Conservation (phyloP, 2,113 vertebrate genomes). For the Equus quagga region DNA sequence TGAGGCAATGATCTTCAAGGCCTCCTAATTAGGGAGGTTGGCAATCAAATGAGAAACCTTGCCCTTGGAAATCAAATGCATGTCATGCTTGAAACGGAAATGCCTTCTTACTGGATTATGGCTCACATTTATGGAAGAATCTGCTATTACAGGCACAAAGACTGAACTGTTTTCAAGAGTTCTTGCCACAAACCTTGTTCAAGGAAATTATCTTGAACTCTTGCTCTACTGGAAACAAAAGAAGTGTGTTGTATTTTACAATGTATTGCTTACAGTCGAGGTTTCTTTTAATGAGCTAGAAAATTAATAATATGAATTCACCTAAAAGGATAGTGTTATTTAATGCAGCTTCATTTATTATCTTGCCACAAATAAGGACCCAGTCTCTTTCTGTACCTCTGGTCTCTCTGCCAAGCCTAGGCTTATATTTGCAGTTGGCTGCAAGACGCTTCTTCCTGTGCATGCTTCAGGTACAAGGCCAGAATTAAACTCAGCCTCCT, state of each 20-base stretch:
- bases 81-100: constrained; percentile 70
- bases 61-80: constrained; percentile 79
- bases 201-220: neutral
- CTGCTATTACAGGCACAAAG: constrained; percentile 30
- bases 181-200: neutral
- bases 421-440: neutral
- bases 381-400: neutral
- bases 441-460: neutral
- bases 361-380: neutral
- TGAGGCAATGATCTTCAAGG: constrained; percentile 83
- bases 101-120: constrained; percentile 41
- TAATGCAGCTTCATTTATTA: neutral
- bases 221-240: constrained; percentile 17
- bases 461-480: neutral
- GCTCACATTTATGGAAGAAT: neutral
- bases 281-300: constrained; percentile 29
- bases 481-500: neutral
- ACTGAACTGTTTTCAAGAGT: constrained; percentile 23
- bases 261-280: neutral
- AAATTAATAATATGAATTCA: constrained; percentile 9
- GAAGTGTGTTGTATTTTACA: neutral
- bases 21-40: constrained; percentile 85
- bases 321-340: neutral
- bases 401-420: neutral
- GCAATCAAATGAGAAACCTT: constrained; percentile 77